A percentile compares a stretch with the other conserved stretches of the same genome.
phyloP scores from a whole-genome alignment of 2,888 invertebrate genomes.

The Microctonus brassicae region DNA sequence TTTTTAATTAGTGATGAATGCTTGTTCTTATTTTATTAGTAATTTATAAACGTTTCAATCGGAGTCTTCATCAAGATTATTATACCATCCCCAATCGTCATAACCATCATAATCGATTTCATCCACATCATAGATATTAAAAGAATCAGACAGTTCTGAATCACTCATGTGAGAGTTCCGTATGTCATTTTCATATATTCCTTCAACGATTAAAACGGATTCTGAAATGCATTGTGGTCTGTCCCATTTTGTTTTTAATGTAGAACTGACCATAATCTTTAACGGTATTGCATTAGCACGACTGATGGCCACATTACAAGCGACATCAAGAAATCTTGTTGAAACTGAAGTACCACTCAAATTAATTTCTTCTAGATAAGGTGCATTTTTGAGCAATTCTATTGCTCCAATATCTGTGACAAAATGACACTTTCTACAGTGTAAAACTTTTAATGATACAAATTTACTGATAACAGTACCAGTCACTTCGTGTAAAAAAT shows the following conservation, averaged over 20 bases:
- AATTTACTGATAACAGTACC: background rate
- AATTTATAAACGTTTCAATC: too few species aligned
- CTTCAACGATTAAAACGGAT: background rate
- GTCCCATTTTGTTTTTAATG: background rate
- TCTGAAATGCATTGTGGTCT: background rate
- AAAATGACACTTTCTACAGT: constrained; percentile 12
- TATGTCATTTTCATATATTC: too few species aligned
- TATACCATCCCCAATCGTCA: constrained; percentile 2
- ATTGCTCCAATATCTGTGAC: background rate
- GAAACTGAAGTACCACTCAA: background rate
- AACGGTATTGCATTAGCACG: constrained; percentile 12
- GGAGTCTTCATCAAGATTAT: too few species aligned
- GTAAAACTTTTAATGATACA: constrained; percentile 2
- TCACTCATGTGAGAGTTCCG: too few species aligned
- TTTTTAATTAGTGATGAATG: too few species aligned
- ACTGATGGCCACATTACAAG: background rate
- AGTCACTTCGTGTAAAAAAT: background rate
- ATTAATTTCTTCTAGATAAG: constrained; percentile 1
- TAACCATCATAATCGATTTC: constrained; percentile 10
- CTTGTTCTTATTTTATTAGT: too few species aligned
- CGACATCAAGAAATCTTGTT: background rate
- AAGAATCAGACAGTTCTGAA: too few species aligned
- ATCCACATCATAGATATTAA: too few species aligned
- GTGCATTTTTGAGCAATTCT: background rate
- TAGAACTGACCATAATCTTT: background rate